Evolutionary conservation across 2,888 invertebrate genomes (phyloP).

Genomic region (Chaetogeoica ovagalla): DNA sequence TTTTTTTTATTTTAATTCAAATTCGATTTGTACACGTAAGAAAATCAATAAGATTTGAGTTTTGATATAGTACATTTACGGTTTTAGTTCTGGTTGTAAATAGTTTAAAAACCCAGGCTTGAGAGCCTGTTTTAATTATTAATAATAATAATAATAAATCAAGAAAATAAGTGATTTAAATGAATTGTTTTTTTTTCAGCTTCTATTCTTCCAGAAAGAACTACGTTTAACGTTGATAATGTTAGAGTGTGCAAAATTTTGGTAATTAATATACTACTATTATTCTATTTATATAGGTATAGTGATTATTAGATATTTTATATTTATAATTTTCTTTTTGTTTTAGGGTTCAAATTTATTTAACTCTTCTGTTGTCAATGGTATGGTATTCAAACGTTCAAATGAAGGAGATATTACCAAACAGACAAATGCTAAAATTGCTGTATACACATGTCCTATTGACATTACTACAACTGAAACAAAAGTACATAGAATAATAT

Average conservation of each 20-base stretch:
- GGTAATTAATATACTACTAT: slow-evolving; percentile 60
- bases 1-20: too few species aligned
- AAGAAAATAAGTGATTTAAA: neutral
- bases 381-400: slow-evolving; percentile 96
- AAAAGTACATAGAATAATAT: slow-evolving; percentile 70
- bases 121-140: too few species aligned
- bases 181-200: slow-evolving; percentile 61
- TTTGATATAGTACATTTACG: too few species aligned
- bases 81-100: too few species aligned
- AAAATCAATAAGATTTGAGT: too few species aligned
- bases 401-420: slow-evolving; percentile 88
- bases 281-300: neutral
- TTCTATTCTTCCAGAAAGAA: slow-evolving; percentile 81
- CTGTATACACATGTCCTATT: slow-evolving; percentile 91
- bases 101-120: too few species aligned
- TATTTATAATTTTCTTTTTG: neutral
- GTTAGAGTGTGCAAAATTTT: slow-evolving; percentile 86
- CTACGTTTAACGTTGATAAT: slow-evolving; percentile 96
- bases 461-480: slow-evolving; percentile 98
- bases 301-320: neutral
- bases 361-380: slow-evolving; percentile 81
- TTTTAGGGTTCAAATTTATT: slow-evolving; percentile 77
- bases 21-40: too few species aligned
- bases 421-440: slow-evolving; percentile 82
- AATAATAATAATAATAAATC: too few species aligned